Percentiles rank a stretch among this genome's conserved stretches.
Evolutionary conservation across 2,113 vertebrate species (phyloP).

Genomic region (Lagopus muta): DNA sequence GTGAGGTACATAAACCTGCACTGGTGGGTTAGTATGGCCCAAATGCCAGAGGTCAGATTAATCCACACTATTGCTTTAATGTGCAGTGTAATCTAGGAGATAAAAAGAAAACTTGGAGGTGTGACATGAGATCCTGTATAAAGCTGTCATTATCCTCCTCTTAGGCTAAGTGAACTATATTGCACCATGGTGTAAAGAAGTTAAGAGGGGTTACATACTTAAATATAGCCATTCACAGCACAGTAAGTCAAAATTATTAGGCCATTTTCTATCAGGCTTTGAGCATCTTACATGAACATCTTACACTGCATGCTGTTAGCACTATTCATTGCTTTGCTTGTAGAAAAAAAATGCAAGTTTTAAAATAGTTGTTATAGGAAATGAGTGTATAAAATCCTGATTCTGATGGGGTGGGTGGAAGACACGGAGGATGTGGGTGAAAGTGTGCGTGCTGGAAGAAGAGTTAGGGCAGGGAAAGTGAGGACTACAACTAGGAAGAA

Average conservation of each 20-base stretch:
- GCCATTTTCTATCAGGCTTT: background rate
- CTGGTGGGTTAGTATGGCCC: conserved; percentile 53
- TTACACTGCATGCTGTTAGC: background rate
- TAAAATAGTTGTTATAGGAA: background rate
- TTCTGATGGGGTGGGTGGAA: background rate
- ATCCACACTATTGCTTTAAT: conserved; percentile 75
- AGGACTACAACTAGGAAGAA: background rate
- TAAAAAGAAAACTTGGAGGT: conserved; percentile 74
- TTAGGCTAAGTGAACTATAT: conserved; percentile 67
- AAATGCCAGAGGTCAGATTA: conserved; percentile 73
- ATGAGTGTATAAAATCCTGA: background rate
- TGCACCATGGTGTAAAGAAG: conserved; percentile 70
- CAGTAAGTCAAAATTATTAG: conserved; percentile 21
- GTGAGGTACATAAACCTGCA: conserved; percentile 82
- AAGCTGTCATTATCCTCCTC: conserved; percentile 70
- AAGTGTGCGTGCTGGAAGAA: background rate
- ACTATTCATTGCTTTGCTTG: background rate
- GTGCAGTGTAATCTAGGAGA: conserved; percentile 71
- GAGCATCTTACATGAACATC: background rate
- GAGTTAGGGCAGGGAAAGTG: background rate
- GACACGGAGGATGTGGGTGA: background rate
- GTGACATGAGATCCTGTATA: conserved; percentile 77
- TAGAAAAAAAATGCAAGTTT: background rate
- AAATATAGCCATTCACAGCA: conserved; percentile 50
- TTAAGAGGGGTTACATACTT: conserved; percentile 77